A percentile compares a stretch with the other conserved stretches of the same genome.
These are phyloP conservation scores for Mya arenaria DNA, from an alignment of 1,140 invertebrate species.

Conservation along the genomic window DNA sequence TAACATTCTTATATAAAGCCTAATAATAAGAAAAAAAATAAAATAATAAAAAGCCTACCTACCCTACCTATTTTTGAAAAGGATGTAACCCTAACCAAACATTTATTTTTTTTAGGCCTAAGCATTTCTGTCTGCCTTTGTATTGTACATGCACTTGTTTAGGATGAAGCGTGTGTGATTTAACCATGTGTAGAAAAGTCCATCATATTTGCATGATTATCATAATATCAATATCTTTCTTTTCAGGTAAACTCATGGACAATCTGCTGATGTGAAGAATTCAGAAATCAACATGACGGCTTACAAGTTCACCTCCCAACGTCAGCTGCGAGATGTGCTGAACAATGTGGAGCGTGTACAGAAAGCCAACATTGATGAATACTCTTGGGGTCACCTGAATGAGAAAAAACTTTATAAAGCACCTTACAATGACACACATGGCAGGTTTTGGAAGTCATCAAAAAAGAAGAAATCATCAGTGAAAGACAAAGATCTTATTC, in stretches of 20 bases:
- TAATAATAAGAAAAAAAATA: no score
- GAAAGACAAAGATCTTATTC: constrained; percentile 49
- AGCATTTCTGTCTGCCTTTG: no score
- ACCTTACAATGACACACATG: constrained; percentile 51
- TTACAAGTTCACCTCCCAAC: constrained; percentile 71
- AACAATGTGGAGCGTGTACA: constrained; percentile 73
- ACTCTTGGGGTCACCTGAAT: constrained; percentile 75
- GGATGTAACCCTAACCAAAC: no score
- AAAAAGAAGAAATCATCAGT: constrained; percentile 37
- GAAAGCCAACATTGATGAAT: constrained; percentile 74
- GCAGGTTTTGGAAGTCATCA: constrained; percentile 54
- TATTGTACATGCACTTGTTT: no score
- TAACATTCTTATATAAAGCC: no score
- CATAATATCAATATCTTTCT: neutral
- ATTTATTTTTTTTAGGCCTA: no score
- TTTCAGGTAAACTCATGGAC: neutral
- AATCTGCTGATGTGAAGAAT: neutral
- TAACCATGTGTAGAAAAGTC: no score
- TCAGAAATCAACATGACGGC: constrained; percentile 61
- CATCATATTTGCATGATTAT: no score
- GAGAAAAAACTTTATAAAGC: constrained; percentile 70
- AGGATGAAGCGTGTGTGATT: no score
- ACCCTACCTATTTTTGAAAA: no score
- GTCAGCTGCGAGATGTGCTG: constrained; percentile 70
- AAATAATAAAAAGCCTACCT: no score